A percentile compares a stretch with the other conserved stretches of the same genome.
Conservation (phyloP, 2,888 invertebrate genomes). For the Poecilus cupreus region DNA sequence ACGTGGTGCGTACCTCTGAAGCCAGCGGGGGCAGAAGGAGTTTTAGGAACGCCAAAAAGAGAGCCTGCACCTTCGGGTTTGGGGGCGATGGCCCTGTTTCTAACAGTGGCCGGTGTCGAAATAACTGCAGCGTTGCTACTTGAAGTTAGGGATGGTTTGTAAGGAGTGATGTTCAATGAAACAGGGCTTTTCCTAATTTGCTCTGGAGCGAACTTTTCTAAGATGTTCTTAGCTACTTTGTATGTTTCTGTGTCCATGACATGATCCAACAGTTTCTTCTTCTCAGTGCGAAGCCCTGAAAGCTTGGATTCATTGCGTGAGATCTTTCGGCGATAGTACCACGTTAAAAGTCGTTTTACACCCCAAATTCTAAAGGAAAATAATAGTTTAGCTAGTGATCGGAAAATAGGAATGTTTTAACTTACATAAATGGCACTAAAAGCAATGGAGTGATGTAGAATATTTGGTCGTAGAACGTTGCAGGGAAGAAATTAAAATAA, state of each 20-base stretch:
- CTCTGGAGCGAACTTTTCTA: constrained; percentile 89
- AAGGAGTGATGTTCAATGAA: constrained; percentile 50
- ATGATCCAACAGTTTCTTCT: constrained; percentile 92
- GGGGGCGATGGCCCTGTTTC: constrained; percentile 21
- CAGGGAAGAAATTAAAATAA: constrained; percentile 88
- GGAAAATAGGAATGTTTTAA: constrained; percentile 44
- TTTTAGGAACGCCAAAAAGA: neutral
- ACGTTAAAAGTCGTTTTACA: constrained; percentile 86
- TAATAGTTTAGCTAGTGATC: neutral
- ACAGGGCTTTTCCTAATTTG: constrained; percentile 71
- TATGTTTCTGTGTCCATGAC: constrained; percentile 99
- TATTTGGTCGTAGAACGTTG: constrained; percentile 82
- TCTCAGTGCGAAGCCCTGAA: constrained; percentile 83
- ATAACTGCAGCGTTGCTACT: constrained; percentile 34
- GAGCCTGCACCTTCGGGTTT: constrained; percentile 48
- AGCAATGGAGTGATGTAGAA: constrained; percentile 87
- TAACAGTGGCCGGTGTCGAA: constrained; percentile 60
- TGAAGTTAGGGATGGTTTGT: constrained; percentile 2
- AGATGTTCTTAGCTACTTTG: constrained; percentile 92
- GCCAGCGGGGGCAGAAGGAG: constrained; percentile 10
- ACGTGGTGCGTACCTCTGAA: neutral
- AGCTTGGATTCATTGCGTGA: constrained; percentile 85
- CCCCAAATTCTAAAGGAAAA: constrained; percentile 80
- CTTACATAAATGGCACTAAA: constrained; percentile 90
- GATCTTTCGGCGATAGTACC: constrained; percentile 91